phyloP scores from a whole-genome alignment of 2,888 invertebrate genomes.

The Pharmacophagus antenor region DNA sequence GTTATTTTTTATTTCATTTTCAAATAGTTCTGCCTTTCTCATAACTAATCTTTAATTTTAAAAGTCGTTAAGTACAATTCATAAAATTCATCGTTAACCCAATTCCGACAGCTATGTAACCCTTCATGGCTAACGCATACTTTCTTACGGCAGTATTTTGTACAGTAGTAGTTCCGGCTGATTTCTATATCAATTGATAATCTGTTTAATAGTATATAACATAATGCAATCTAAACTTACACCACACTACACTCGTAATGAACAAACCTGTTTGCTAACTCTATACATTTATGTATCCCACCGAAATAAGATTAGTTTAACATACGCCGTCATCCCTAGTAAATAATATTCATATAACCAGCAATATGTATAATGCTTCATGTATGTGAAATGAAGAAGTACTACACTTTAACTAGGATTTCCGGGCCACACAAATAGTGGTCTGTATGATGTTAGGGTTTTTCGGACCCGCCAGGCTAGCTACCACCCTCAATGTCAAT shows the following conservation, averaged over 20 bases:
- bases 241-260: too few relatives aligned
- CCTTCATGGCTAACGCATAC: conserved; percentile 17
- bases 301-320: not conserved
- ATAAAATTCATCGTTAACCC: conserved; percentile 6
- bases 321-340: not conserved
- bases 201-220: too few relatives aligned
- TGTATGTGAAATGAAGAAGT: too few relatives aligned
- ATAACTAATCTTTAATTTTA: not conserved
- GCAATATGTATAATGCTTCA: too few relatives aligned
- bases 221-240: too few relatives aligned
- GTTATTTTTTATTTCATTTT: not conserved
- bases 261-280: not conserved
- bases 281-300: not conserved
- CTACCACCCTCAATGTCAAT: too few relatives aligned
- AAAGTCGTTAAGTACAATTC: conserved; percentile 1
- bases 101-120: conserved; percentile 7
- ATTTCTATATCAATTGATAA: too few relatives aligned
- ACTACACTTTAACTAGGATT: too few relatives aligned
- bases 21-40: not conserved
- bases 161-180: not conserved
- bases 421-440: too few relatives aligned
- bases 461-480: too few relatives aligned
- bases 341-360: too few relatives aligned
- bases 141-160: conserved; percentile 6
- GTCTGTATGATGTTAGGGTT: too few relatives aligned